A percentile compares a stretch with the other conserved stretches of the same genome.
These are phyloP conservation scores for Dysidea cf. avara DNA, from an alignment of 37 sponge, comb jelly and placozoan species.

Conservation along the genomic window DNA sequence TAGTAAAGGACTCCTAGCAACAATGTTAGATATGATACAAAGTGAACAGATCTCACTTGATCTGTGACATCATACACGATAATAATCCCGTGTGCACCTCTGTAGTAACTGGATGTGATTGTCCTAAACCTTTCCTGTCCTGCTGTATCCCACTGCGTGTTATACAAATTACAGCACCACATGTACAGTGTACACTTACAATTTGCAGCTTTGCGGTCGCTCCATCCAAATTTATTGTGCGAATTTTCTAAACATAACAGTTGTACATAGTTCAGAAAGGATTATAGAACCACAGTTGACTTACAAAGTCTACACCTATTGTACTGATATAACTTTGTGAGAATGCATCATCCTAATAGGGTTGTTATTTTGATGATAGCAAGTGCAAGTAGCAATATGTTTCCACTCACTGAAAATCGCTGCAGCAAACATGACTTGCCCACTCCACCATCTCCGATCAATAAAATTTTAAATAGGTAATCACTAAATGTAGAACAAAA, in stretches of 20 bases:
- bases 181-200: constrained; percentile 47
- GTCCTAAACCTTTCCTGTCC: constrained; percentile 98
- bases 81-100: constrained; percentile 97
- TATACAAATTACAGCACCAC: not conserved
- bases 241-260: constrained; percentile 95
- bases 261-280: no score
- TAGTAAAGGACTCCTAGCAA: constrained; percentile 66
- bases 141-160: constrained; percentile 94
- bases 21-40: no score
- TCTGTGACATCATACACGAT: constrained; percentile 98
- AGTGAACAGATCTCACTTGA: no score
- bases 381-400: no score
- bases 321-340: constrained; percentile 97
- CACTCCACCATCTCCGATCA: no score
- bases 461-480: no score
- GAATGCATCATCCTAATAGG: constrained; percentile 89
- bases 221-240: constrained; percentile 93
- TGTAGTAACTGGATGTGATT: constrained; percentile 95
- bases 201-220: constrained; percentile 97
- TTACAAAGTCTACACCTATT: constrained; percentile 98
- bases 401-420: no score
- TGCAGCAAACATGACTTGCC: no score
- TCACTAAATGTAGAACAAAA: no score
- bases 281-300: no score
- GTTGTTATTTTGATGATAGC: no score